These are phyloP conservation scores for Ochropacha duplaris DNA, from an alignment of 2,888 invertebrate species.

Conservation along the genomic window DNA sequence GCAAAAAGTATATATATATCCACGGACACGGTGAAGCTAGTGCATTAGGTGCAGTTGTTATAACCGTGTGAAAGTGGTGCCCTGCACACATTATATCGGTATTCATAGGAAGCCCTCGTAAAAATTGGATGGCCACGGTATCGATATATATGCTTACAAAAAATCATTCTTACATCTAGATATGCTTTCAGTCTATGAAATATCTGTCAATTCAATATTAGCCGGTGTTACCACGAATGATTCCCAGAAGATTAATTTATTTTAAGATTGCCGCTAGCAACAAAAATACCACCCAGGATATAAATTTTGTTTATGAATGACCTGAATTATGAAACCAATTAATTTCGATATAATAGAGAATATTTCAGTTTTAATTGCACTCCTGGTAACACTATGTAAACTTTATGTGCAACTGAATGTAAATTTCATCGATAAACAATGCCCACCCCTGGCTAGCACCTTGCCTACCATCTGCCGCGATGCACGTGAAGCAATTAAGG, in stretches of 20 bases:
- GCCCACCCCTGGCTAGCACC: conserved; percentile 76
- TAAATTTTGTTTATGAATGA: too few species aligned
- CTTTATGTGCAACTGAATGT: conserved; percentile 18
- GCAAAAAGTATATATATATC: conserved; percentile 27
- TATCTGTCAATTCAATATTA: background rate
- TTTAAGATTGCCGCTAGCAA: too few species aligned
- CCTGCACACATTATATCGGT: conserved; percentile 63
- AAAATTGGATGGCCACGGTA: conserved; percentile 40
- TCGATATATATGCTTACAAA: conserved; percentile 32
- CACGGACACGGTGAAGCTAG: conserved; percentile 27
- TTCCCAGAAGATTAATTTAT: background rate
- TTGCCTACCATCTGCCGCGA: conserved; percentile 78
- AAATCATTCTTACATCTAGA: background rate
- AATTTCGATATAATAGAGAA: background rate
- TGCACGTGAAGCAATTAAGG: conserved; percentile 79
- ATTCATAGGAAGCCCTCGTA: conserved; percentile 64
- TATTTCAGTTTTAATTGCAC: background rate
- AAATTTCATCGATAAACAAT: conserved; percentile 62
- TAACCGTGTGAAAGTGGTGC: conserved; percentile 72
- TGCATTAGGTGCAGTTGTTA: conserved; percentile 45
- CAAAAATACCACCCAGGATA: too few species aligned
- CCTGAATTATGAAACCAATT: too few species aligned
- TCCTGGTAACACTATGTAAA: background rate
- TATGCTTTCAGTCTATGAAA: background rate
- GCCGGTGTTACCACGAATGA: too few species aligned